Percentiles rank a stretch among this genome's conserved stretches.
phyloP scores from a whole-genome alignment of 1,140 invertebrate genomes.

The Caerostris extrusa region DNA sequence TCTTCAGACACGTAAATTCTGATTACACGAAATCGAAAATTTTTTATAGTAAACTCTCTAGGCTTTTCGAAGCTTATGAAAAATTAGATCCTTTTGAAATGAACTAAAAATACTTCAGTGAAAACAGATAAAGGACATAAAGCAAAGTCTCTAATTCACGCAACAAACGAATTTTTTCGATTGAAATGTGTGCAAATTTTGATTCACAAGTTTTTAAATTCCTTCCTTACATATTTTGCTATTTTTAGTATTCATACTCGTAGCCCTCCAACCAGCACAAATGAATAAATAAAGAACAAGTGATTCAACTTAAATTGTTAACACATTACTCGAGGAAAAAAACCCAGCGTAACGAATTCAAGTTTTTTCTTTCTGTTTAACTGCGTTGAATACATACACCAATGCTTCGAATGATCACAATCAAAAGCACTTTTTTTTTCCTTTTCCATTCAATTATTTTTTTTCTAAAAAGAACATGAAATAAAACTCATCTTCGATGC shows the following conservation, averaged over 20 bases:
- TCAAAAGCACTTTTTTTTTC: background rate
- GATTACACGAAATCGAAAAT: too few species aligned
- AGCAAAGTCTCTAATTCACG: background rate
- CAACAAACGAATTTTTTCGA: background rate
- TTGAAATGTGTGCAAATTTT: background rate
- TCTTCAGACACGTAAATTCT: too few species aligned
- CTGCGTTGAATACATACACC: background rate
- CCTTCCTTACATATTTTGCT: background rate
- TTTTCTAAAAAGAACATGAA: background rate
- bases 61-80: too few species aligned
- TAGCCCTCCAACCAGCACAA: background rate
- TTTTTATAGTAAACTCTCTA: too few species aligned
- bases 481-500: constrained; percentile 2
- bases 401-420: background rate
- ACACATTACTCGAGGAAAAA: background rate
- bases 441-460: constrained; percentile 1
- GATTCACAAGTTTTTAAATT: background rate
- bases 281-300: background rate
- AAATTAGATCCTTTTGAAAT: too few species aligned
- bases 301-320: background rate
- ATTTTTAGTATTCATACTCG: background rate
- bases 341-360: background rate
- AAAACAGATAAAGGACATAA: too few species aligned
- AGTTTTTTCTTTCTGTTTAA: background rate
- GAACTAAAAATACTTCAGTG: too few species aligned